These are phyloP conservation scores for Eulemur macaco DNA, from an alignment of 2,113 vertebrate genomes.

Conservation along the genomic window DNA sequence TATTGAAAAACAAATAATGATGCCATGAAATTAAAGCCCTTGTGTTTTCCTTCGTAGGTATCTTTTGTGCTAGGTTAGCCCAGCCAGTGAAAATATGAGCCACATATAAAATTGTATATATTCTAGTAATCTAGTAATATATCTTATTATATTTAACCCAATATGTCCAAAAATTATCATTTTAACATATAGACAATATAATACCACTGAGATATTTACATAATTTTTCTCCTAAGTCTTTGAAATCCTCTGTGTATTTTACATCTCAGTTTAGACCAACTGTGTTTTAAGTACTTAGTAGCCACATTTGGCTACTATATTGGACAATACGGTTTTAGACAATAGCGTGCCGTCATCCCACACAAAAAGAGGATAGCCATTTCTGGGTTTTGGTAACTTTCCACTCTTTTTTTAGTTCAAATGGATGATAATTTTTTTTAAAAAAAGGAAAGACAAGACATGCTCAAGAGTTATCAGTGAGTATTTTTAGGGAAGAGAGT, in stretches of 20 bases:
- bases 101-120: neutral
- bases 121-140: neutral
- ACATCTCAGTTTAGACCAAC: neutral
- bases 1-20: neutral
- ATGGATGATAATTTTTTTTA: no score
- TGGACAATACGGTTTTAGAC: neutral
- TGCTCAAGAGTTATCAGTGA: neutral
- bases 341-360: neutral
- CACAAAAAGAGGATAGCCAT: neutral
- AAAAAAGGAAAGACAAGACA: neutral
- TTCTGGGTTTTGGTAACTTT: neutral
- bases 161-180: neutral
- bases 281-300: neutral
- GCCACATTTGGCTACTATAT: neutral
- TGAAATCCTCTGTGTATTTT: neutral
- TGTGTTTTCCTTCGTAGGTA: neutral
- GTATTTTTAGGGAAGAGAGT: neutral
- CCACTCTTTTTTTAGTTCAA: neutral
- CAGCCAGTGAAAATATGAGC: neutral
- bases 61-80: neutral
- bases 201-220: neutral
- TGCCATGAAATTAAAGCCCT: neutral
- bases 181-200: neutral
- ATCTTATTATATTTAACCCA: neutral
- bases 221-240: neutral